Evolutionary conservation across 1,140 invertebrate species (phyloP), one percentile per base, ranked within the genome.

Genomic region (Sinella curviseta): DNA sequence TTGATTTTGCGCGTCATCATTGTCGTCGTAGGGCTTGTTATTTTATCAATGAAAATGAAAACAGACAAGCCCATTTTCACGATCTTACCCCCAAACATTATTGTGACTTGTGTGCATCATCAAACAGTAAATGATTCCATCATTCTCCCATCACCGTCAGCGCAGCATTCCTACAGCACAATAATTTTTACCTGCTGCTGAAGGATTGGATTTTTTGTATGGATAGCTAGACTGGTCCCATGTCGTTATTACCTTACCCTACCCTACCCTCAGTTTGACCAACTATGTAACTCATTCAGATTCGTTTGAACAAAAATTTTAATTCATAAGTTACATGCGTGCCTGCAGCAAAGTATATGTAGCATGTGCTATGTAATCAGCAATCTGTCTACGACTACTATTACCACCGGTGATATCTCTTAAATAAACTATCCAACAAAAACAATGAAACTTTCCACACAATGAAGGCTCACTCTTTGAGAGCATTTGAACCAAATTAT

Each of bases 11-110:
- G n/a, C 35, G 36, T 75, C 39, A 75, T 54, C 36, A 28, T 75
- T 35, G n/a, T 33, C 26, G 35, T 75, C 34, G 24, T n/a, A 54
- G 24, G 39, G 36, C 34, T 48, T 48, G 74, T 31, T 35, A 60
- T 79, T 75, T 48, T 79, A 76, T 76, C 65, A 79, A 79, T 79
- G 74, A 79, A 79, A 79, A 75, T 79, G 77, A 78, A 78, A 70
- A 74, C 57, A 74, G 54, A 60, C 73, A 78, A 78, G 77, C 77
- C 77, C 65, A 74, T 28, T 54, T 76, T 55, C 75, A 77, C 75
- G 75, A 57, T 57, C 34, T 76, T 35, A 8, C 34, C 70, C 31
- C 26, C 31, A 33, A 70, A 4, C 8, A 31, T 70, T 70, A 33
- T 70, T 70, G 2, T 2, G 3, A 33, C 2, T 31, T 60, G 24